Conservation (phyloP, 2,113 vertebrate species). For the Dromas ardeola region DNA sequence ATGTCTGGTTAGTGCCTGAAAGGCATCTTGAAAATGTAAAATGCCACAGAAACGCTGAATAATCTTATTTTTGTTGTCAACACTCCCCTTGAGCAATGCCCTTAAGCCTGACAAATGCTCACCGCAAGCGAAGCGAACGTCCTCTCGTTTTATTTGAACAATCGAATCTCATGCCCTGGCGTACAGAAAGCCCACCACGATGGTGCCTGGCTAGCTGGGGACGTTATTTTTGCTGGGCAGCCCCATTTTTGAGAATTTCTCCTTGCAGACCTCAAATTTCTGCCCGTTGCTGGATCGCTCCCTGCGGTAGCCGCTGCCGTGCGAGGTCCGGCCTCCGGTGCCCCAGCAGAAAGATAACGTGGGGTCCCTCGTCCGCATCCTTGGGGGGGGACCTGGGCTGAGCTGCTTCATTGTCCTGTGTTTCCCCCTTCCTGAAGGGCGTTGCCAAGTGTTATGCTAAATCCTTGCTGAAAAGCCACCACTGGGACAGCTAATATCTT, state of each 20-base stretch:
- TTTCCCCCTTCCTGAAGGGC: neutral
- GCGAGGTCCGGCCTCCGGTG: fast-evolving
- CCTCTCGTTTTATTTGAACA: neutral
- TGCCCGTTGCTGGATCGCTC: fast-evolving
- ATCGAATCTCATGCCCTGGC: neutral
- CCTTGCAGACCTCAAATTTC: fast-evolving
- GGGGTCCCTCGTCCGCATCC: neutral
- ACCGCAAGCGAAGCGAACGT: neutral
- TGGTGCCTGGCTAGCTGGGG: no score
- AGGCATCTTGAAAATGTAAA: slow-evolving; percentile 45
- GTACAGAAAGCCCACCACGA: fast-evolving
- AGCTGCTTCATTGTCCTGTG: neutral
- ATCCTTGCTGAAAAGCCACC: neutral
- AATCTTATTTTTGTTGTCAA: slow-evolving; percentile 32
- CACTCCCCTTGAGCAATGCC: neutral
- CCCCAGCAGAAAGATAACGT: fast-evolving
- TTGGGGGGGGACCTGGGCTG: fast-evolving
- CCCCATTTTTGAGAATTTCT: neutral
- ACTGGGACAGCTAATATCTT: neutral
- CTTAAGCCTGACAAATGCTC: neutral
- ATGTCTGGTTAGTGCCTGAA: neutral
- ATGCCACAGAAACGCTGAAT: neutral
- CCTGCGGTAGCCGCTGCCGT: fast-evolving
- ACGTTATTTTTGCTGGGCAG: neutral
- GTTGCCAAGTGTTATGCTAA: neutral